A percentile compares a stretch with the other conserved stretches of the same genome.
Evolutionary conservation across 2,888 invertebrate species (phyloP).

Genomic region (Brachylomia viminalis): DNA sequence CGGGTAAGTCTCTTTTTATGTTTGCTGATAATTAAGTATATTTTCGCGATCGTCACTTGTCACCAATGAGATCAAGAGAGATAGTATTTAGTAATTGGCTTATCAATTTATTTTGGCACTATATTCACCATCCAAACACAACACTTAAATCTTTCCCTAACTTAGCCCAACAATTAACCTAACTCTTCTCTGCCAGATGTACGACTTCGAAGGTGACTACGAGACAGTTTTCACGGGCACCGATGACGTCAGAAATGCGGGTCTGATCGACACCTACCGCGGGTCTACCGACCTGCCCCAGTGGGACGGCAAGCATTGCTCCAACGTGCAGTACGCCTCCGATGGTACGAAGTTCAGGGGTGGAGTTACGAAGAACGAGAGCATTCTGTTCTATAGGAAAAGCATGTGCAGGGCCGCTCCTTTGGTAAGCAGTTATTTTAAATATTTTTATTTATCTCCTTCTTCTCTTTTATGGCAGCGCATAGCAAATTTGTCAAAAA

Average conservation of each 20-base stretch:
- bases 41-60: not conserved
- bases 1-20: conserved; percentile 90
- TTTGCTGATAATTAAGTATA: not conserved
- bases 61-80: not conserved
- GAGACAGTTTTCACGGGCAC: conserved; percentile 95
- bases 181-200: conserved; percentile 92
- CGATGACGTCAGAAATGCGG: conserved; percentile 91
- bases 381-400: conserved; percentile 94
- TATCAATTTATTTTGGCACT: too few species aligned
- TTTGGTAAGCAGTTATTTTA: conserved; percentile 90
- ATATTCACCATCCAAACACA: not conserved
- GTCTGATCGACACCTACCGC: conserved; percentile 94
- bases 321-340: conserved; percentile 93
- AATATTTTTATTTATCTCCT: not conserved
- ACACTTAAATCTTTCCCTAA: too few species aligned
- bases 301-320: conserved; percentile 94
- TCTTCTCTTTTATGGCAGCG: not conserved
- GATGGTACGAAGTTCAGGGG: conserved; percentile 96
- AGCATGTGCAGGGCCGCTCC: conserved; percentile 96
- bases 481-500: not conserved
- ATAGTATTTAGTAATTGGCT: not conserved
- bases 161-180: not conserved
- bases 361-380: conserved; percentile 92
- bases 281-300: conserved; percentile 94
- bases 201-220: conserved; percentile 94